Conservation (phyloP, 2,113 vertebrate species). For the Alligator mississippiensis region DNA sequence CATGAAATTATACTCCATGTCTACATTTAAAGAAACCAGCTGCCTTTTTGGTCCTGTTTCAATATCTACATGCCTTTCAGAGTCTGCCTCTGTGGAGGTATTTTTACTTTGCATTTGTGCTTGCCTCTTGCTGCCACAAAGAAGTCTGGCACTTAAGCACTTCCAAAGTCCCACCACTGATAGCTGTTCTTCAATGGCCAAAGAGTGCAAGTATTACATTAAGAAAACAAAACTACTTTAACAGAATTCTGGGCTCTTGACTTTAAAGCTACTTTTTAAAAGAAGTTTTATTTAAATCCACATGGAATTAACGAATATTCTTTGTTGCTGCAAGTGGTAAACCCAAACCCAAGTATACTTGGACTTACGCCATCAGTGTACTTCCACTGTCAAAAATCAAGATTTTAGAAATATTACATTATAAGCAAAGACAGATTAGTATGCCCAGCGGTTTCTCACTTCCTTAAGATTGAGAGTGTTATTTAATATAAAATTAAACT, state of each 20-base stretch:
- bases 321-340: too few relatives aligned
- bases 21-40: neutral
- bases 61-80: neutral
- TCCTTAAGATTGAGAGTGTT: neutral
- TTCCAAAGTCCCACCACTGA: neutral
- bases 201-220: neutral
- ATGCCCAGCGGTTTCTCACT: neutral
- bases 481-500: neutral
- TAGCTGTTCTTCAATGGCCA: neutral
- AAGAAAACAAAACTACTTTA: neutral
- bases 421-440: neutral
- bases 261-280: neutral
- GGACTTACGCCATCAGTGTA: neutral
- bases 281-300: neutral
- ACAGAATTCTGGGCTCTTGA: neutral
- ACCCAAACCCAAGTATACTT: neutral
- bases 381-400: neutral
- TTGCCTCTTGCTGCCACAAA: neutral
- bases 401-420: neutral
- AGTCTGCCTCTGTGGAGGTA: neutral
- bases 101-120: neutral
- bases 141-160: neutral
- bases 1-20: neutral
- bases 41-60: neutral
- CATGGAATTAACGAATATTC: neutral